These are phyloP conservation scores for Pristionchus fissidentatus DNA, from an alignment of 2,888 invertebrate species.

Conservation along the genomic window DNA sequence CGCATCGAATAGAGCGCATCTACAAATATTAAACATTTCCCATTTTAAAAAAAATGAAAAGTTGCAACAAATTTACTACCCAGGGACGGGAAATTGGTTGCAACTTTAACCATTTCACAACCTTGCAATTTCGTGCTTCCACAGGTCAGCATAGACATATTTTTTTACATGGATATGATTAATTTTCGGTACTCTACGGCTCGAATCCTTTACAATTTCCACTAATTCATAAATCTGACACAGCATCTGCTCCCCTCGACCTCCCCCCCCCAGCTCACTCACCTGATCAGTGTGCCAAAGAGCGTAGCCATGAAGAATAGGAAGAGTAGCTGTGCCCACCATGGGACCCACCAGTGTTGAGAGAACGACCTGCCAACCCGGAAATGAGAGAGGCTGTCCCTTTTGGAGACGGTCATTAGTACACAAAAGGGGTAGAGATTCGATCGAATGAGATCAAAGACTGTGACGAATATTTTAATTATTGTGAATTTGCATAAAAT, in stretches of 20 bases:
- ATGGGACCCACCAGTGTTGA: constrained; percentile 63
- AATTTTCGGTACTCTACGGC: too few relatives aligned
- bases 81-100: neutral
- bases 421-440: neutral
- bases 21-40: neutral
- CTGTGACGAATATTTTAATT: too few relatives aligned
- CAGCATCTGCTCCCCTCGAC: too few relatives aligned
- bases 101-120: too few relatives aligned
- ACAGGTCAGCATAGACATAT: too few relatives aligned
- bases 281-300: constrained; percentile 23
- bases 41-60: too few relatives aligned
- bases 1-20: constrained; percentile 44
- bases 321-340: constrained; percentile 66
- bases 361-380: constrained; percentile 55
- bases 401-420: neutral
- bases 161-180: too few relatives aligned
- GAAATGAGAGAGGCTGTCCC: constrained; percentile 22
- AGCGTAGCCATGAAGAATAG: constrained; percentile 53
- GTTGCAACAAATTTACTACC: neutral
- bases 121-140: too few relatives aligned
- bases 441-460: neutral
- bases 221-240: too few relatives aligned
- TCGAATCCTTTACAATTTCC: too few relatives aligned
- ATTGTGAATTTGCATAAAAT: too few relatives aligned
- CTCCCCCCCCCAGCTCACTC: too few relatives aligned